Conservation (phyloP, 2,797 vertebrate species). For the Aselliscus stoliczkanus region DNA sequence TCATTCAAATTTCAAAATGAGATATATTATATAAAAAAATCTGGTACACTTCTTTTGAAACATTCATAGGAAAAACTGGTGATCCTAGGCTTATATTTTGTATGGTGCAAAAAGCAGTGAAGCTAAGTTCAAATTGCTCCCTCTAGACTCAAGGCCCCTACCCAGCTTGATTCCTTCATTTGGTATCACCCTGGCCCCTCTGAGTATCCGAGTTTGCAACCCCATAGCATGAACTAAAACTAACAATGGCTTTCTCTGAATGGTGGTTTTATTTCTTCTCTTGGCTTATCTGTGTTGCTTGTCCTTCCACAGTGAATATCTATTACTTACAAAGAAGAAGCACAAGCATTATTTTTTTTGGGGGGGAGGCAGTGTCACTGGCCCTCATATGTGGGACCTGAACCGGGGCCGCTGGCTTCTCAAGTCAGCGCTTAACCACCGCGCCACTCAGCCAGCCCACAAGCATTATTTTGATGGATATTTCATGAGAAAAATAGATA, state of each 20-base stretch:
- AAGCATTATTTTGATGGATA: background rate
- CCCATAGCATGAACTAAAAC: background rate
- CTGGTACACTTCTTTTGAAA: background rate
- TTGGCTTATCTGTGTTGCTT: background rate
- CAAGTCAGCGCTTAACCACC: too few species aligned
- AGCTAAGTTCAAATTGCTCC: background rate
- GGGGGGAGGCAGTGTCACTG: too few species aligned
- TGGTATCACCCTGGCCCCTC: background rate
- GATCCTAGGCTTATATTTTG: background rate
- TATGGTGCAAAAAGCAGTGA: background rate
- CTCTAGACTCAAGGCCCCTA: background rate
- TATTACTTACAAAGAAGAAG: background rate
- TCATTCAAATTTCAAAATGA: conserved; percentile 10
- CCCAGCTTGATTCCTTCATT: background rate
- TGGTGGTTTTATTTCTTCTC: background rate
- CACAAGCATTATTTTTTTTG: background rate
- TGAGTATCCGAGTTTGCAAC: background rate
- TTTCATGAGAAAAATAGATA: background rate
- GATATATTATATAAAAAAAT: background rate
- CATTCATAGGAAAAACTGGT: background rate
- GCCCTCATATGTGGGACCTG: too few species aligned
- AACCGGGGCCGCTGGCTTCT: too few species aligned
- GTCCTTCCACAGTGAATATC: background rate
- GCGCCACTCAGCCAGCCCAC: too few species aligned
- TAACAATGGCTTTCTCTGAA: background rate